phyloP scores from a whole-genome alignment of 2,113 vertebrate genomes.

The Andinoacara biseriatus region DNA sequence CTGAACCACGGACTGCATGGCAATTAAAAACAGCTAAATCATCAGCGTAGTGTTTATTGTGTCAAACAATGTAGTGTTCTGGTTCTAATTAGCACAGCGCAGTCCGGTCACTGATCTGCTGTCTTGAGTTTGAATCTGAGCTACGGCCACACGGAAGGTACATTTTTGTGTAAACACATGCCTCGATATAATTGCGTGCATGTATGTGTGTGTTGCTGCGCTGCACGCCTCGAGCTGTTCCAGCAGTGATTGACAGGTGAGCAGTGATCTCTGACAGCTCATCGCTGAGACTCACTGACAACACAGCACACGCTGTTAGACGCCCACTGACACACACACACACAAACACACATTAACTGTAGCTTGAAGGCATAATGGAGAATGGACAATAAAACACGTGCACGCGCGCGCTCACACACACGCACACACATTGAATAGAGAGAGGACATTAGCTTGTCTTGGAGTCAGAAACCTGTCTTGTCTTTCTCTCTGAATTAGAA shows the following conservation, averaged over 20 bases:
- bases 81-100: neutral
- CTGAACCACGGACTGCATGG: no score
- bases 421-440: neutral
- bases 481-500: slow-evolving; percentile 11
- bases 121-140: neutral
- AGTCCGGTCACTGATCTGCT: neutral
- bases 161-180: neutral
- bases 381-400: neutral
- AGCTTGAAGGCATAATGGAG: slow-evolving; percentile 2
- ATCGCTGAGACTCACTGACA: slow-evolving; percentile 27
- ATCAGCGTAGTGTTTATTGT: neutral
- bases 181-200: neutral
- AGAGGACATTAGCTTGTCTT: slow-evolving; percentile 7
- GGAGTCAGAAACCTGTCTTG: neutral
- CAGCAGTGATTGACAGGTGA: slow-evolving; percentile 51
- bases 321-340: slow-evolving; percentile 8
- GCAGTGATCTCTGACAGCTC: slow-evolving; percentile 51
- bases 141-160: neutral
- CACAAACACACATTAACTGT: neutral
- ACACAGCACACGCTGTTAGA: slow-evolving; percentile 26
- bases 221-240: slow-evolving; percentile 4
- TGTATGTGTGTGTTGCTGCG: neutral
- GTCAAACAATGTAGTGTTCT: neutral
- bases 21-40: neutral
- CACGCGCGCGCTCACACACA: no score